These are phyloP conservation scores for Centroberyx gerrardi DNA, from an alignment of 2,797 vertebrate genomes.

Conservation along the genomic window DNA sequence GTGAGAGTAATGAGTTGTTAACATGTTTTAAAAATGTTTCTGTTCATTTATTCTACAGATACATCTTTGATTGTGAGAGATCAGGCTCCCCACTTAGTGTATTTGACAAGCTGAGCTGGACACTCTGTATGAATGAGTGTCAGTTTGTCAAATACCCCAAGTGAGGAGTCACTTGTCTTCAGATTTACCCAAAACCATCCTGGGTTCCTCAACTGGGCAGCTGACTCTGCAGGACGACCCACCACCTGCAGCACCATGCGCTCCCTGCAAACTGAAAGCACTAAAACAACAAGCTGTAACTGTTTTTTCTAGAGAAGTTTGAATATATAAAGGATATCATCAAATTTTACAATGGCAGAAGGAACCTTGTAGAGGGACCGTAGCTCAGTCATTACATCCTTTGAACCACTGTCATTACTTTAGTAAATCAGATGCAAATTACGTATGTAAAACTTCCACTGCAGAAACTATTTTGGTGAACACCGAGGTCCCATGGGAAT, in stretches of 20 bases:
- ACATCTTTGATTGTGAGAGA: conserved; percentile 23
- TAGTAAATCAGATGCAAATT: not conserved
- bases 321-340: not conserved
- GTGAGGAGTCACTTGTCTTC: conserved; percentile 90
- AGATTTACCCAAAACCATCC: conserved; percentile 1
- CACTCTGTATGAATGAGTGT: conserved; percentile 98
- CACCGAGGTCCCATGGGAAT: not conserved
- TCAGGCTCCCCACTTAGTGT: conserved; percentile 94
- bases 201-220: not conserved
- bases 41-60: conserved; percentile 62
- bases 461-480: too few relatives aligned
- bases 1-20: too few relatives aligned
- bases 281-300: not conserved
- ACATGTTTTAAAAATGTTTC: not conserved
- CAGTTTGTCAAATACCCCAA: conserved; percentile 99
- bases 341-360: not conserved
- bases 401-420: not conserved
- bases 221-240: not conserved
- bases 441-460: too few relatives aligned
- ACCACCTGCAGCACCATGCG: not conserved
- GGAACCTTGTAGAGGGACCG: not conserved
- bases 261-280: not conserved
- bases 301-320: not conserved
- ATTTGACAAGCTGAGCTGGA: conserved; percentile 99
- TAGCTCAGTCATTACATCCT: not conserved